Evolutionary conservation across 2,113 vertebrate genomes (phyloP).

Genomic region (Scalopus aquaticus): DNA sequence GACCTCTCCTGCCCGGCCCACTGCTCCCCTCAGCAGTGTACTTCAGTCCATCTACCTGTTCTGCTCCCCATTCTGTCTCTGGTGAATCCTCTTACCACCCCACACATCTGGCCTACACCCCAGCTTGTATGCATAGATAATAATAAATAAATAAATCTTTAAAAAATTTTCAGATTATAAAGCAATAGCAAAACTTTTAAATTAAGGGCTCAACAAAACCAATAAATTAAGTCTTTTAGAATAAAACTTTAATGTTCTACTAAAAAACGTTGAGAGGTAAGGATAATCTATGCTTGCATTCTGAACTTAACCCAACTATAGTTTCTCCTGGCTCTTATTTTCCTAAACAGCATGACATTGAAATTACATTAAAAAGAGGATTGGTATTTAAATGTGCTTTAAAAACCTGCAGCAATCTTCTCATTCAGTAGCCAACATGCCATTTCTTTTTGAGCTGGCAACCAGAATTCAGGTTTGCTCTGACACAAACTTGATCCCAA

Average conservation of each 20-base stretch:
- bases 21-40: too few relatives aligned
- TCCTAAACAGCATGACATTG: background rate
- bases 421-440: background rate
- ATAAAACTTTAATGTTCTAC: background rate
- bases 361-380: background rate
- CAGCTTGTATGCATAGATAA: too few relatives aligned
- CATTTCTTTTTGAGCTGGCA: background rate
- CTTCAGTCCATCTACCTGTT: too few relatives aligned
- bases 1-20: too few relatives aligned
- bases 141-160: too few relatives aligned
- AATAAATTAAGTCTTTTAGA: background rate
- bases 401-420: background rate
- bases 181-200: background rate
- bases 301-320: background rate
- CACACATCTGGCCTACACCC: too few relatives aligned
- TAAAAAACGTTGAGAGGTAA: background rate
- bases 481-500: background rate
- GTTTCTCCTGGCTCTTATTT: background rate
- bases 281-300: background rate
- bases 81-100: too few relatives aligned
- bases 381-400: background rate
- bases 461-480: background rate
- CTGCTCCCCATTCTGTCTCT: too few relatives aligned
- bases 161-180: too few relatives aligned
- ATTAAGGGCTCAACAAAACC: background rate